A percentile compares a stretch with the other conserved stretches of the same genome.
Conservation (phyloP, 1,140 invertebrate species). For the Sycophila sp. region DNA sequence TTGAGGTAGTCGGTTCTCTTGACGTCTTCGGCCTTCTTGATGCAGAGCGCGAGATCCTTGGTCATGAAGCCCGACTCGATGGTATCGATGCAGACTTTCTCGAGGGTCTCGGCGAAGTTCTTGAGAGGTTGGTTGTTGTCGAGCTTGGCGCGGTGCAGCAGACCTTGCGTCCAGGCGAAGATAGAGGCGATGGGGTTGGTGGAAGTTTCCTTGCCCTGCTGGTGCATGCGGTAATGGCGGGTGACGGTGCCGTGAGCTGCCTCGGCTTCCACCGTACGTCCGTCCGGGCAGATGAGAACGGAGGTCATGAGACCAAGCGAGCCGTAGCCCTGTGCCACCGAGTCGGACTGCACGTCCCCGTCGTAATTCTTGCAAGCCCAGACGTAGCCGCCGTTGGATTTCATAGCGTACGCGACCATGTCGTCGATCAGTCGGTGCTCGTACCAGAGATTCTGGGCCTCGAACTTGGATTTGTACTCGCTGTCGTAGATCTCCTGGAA, state of each 20-base stretch:
- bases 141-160: slow-evolving; percentile 91
- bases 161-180: slow-evolving; percentile 95
- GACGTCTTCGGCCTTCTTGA: slow-evolving; percentile 91
- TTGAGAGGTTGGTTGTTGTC: slow-evolving; percentile 84
- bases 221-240: slow-evolving; percentile 91
- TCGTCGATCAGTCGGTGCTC: slow-evolving; percentile 98
- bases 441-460: slow-evolving; percentile 92
- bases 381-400: slow-evolving; percentile 97
- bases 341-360: slow-evolving; percentile 98
- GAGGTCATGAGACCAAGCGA: slow-evolving; percentile 97
- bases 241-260: slow-evolving; percentile 98
- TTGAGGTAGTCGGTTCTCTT: slow-evolving; percentile 90
- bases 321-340: slow-evolving; percentile 93
- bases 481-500: slow-evolving; percentile 97
- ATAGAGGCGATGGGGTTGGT: slow-evolving; percentile 99
- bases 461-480: slow-evolving; percentile 87
- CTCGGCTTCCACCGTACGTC: slow-evolving; percentile 96
- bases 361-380: slow-evolving; percentile 99
- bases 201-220: slow-evolving; percentile 96
- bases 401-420: slow-evolving; percentile 99
- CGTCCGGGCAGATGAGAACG: slow-evolving; percentile 93
- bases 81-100: slow-evolving; percentile 92
- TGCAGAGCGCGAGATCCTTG: slow-evolving; percentile 99
- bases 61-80: slow-evolving; percentile 96
- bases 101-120: slow-evolving; percentile 84